phyloP scores from a whole-genome alignment of 2,797 vertebrate species.

The Platalea minor region DNA sequence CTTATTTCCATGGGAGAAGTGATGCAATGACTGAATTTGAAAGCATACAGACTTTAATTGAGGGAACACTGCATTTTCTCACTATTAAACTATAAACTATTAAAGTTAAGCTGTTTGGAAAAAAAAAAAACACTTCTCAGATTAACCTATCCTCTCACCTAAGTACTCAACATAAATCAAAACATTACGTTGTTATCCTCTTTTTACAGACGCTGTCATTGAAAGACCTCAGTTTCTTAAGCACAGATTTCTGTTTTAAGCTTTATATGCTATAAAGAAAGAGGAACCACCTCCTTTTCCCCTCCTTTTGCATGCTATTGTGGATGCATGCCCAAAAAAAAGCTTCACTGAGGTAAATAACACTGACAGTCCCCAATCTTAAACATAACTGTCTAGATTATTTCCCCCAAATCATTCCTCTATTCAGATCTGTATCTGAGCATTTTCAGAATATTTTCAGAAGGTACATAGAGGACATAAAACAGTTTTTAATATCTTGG shows the following conservation, averaged over 20 bases:
- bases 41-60: background rate
- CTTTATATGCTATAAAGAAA: background rate
- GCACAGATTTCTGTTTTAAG: background rate
- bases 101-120: background rate
- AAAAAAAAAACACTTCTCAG: background rate
- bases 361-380: accelerated
- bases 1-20: background rate
- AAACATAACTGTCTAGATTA: background rate
- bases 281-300: background rate
- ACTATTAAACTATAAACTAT: background rate
- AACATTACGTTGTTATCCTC: background rate
- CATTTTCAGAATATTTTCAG: background rate
- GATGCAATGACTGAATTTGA: background rate
- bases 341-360: background rate
- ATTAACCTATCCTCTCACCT: background rate
- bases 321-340: accelerated
- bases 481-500: background rate
- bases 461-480: background rate
- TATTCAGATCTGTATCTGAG: background rate
- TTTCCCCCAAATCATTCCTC: background rate
- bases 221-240: background rate
- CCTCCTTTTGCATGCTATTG: background rate
- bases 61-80: background rate
- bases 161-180: background rate
- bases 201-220: background rate